Base-by-base conservation (phyloP, 2,113 vertebrate species). In the Herpetotheres cachinnans region DNA sequence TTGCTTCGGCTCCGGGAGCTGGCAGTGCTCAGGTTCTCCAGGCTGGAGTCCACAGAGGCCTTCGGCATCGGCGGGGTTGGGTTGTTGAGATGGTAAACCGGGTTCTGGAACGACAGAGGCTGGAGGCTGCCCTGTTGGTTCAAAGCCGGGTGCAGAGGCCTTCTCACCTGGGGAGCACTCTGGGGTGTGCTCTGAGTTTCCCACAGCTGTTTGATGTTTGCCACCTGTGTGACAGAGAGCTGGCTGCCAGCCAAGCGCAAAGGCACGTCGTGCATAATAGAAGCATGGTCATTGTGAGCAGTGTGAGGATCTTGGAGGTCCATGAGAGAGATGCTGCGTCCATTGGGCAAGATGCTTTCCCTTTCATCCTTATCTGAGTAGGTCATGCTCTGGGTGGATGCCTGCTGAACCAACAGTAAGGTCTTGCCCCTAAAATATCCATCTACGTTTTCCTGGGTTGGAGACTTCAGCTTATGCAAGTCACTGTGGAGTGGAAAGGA, bases 91-190 rank as follows among this genome's bases (percentile, higher is more conserved):
- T 99, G 99, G 96, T 99, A 99, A 16, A 99, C 99, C 0, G 99
- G 99, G 96, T 99, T 99, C 95, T 99, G 99, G 98, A 99, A 99
- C 0, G 98, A 99, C 27, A 99, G 98, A 19, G 99, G 99, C 97
- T 99, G 99, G 65, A 99, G 98, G 97, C 97, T 98, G 95, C 98
- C 98, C 88, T 99, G 99, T n/a, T 99, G 99, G 95, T 97, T 99
- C 96, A 99, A 93, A 14, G 99, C 98, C 0, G 98, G 98, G 73
- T 98, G 99, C 83, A 99, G 98, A 13, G 99, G 99, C 52, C 99
- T 98, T 67, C 99, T 97, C 62, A 98, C 98, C 98, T 99, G 99
- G 13, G 99, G 99, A 2, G 98, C 99, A 8, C 99, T 99, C 97
- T 99, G 99, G 2, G 99, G 99, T 3, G 98, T 97, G 65, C 95